Base-by-base conservation (phyloP, 2,113 vertebrate genomes). In the Columba livia region DNA sequence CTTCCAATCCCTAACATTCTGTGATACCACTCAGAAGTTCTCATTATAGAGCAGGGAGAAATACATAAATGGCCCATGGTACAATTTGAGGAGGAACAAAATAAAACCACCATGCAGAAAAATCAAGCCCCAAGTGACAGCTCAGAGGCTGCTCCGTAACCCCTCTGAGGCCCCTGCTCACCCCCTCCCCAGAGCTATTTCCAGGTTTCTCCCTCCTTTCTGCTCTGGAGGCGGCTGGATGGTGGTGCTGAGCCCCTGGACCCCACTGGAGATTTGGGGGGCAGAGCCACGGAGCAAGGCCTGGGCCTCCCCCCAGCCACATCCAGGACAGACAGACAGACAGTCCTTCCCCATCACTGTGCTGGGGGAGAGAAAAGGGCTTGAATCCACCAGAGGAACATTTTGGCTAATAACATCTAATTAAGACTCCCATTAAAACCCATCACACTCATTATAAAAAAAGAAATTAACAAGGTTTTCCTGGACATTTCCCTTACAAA, bases 351-450 rank as follows among this genome's bases (percentile, higher is more conserved):
- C 42, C 66, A 36, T 31, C 80, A 32, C 69, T 13, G 25, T 0
- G 0, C 42, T 10, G 1, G 11, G 40, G 38, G 36, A 67, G 44
- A 28, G 53, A 32, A 56, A 86, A 89, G 65, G 71, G 67, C 38
- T 38, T 6, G 12, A 93, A 96, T 70, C 67, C 93, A 71, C 60
- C 66, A 15, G 23, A 82, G 91, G n/a, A 83, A 47, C 79, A 70
- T 73, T 88, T 88, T 34, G 81, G 51, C 74, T 97, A 96, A 96
- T 97, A 83, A 97, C 66, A 34, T 94, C 93, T 97, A 97, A 98
- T 98, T 98, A 98, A 96, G 90, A 91, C 51, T 87, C 95, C 89
- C 92, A 77, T 95, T 98, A 96, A 97, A 97, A 95, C 90, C 78
- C 84, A 94, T 94, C 86, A 85, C 26, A 54, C 60, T 91, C 97